Evolutionary conservation across 2,888 invertebrate species (phyloP), one percentile per base, ranked within the genome.

Genomic region (Pristionchus arcanus): DNA sequence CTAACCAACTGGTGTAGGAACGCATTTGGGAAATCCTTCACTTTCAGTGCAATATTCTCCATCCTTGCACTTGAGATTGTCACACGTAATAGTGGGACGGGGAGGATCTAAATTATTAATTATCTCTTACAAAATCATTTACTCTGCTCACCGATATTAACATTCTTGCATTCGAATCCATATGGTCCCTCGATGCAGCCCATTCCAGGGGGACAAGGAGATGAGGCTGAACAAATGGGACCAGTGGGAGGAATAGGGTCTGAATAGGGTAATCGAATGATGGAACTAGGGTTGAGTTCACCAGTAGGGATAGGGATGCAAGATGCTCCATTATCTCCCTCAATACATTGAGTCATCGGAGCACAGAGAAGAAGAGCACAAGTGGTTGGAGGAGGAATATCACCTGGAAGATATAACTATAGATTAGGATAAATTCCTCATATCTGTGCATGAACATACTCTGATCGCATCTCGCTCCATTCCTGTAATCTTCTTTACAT

Each of bases 381-480:
- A 68, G 68, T 68, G 0, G 68, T 31, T 2, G 68, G 68, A 68
- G 68, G 68, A 28, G 68, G 28, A 68, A 25, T 11, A 28, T 31
- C 68, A 25, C 31, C 68, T 68, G 13, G 0, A 13, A 68, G 4
- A 4, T n/a, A 25, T 3, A n/a, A 28, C 21, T 28, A 3, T 66
- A 15, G 13, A n/a, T 63, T 3, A 25, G n/a, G 13, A 11, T 25
- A 66, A 21, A 66, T 3, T n/a, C n/a, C n/a, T n/a, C 2, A 28
- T n/a, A 28, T 66, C 9, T 3, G 5, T 16, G 66, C 13, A 28
- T 25, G 28, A 68, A 68, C 68, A 21, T 15, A 16, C 31, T 74
- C 31, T 74, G 74, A 28, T 34, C 37, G 74, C 37, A 74, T 74
- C 74, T 74, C 31, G 74, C 74, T 74, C 31, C 37, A 68, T 74